Conservation (phyloP, 2,113 vertebrate genomes). For the Vicugna pacos region DNA sequence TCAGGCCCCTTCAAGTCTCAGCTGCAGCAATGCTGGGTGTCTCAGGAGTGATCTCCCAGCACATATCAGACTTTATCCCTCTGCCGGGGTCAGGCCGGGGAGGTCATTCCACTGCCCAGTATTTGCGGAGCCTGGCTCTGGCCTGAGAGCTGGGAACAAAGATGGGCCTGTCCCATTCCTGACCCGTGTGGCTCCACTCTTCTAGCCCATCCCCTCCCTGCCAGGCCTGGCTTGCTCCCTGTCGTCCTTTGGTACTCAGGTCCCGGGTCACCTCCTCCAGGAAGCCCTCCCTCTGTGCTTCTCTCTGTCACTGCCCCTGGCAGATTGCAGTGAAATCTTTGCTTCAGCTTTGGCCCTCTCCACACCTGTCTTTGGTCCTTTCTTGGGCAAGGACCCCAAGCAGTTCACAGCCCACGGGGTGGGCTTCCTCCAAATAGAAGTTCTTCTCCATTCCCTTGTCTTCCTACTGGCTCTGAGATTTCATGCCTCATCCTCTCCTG, state of each 20-base stretch:
- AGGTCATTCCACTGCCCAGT: neutral
- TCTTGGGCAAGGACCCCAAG: neutral
- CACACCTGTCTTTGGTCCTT: neutral
- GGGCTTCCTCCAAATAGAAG: fast-evolving
- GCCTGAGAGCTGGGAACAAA: neutral
- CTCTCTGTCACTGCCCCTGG: neutral
- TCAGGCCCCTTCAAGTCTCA: neutral
- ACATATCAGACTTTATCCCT: neutral
- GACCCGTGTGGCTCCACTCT: neutral
- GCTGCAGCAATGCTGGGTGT: neutral
- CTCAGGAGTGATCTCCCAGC: no score
- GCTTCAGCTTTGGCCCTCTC: neutral
- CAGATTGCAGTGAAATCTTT: neutral
- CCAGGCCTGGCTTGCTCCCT: neutral
- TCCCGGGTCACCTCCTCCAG: neutral
- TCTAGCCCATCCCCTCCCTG: neutral
- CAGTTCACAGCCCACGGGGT: fast-evolving
- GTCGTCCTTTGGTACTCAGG: neutral
- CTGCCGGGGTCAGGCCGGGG: neutral
- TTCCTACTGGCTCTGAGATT: neutral
- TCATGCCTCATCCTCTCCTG: neutral
- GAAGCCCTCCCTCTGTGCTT: neutral
- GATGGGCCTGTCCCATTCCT: no score
- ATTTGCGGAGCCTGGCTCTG: neutral
- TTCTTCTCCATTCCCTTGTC: neutral